Percentiles rank a stretch among this genome's conserved stretches.
phyloP scores from a whole-genome alignment of 1,140 invertebrate genomes.

The Bombus difficillimus region DNA sequence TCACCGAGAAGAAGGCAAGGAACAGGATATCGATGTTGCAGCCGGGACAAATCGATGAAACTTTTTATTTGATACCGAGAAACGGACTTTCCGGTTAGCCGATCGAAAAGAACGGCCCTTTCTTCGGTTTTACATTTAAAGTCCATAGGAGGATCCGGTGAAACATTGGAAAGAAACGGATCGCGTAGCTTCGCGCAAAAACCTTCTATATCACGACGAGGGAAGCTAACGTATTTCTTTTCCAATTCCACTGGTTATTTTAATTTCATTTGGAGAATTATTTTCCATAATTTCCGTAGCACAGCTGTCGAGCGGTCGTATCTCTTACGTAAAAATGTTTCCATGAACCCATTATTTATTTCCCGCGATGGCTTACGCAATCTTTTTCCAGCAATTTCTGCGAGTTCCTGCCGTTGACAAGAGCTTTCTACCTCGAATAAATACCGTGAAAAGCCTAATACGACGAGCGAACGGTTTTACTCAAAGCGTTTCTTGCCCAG shows the following conservation, averaged over 20 bases:
- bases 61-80: constrained; percentile 18
- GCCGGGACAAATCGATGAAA: not conserved
- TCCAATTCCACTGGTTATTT: not conserved
- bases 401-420: not conserved
- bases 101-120: too few relatives aligned
- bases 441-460: not conserved
- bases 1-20: not conserved
- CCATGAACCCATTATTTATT: not conserved
- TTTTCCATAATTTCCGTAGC: not conserved
- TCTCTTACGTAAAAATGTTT: not conserved
- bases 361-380: constrained; percentile 3
- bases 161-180: not conserved
- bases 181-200: too few relatives aligned
- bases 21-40: not conserved
- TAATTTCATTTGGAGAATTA: not conserved
- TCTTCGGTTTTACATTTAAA: not conserved
- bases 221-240: not conserved
- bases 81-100: not conserved
- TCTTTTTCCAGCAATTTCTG: not conserved
- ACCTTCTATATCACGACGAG: too few relatives aligned
- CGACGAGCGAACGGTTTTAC: not conserved
- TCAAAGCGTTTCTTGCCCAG: too few relatives aligned
- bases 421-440: not conserved
- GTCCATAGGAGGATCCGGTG: too few relatives aligned
- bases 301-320: too few relatives aligned